These are phyloP conservation scores for Melipona quadrifasciata DNA, from an alignment of 1,140 invertebrate species.

Conservation along the genomic window DNA sequence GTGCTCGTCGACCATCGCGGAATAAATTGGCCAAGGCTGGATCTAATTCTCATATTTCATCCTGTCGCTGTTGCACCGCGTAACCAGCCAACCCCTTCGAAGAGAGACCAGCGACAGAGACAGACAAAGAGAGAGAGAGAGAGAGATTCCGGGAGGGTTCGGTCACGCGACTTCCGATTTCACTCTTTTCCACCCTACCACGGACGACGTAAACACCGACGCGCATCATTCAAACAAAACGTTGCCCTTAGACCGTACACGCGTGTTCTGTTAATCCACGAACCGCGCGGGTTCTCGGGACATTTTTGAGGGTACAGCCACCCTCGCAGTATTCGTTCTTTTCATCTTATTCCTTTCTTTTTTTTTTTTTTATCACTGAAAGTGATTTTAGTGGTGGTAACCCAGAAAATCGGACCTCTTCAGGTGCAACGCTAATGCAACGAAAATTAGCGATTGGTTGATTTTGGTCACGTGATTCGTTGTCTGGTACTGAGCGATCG, in stretches of 20 bases:
- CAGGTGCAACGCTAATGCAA: no score
- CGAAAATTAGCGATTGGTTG: no score
- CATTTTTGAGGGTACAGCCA: constrained; percentile 5
- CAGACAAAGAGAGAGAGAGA: neutral
- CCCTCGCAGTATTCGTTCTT: neutral
- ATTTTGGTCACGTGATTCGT: no score
- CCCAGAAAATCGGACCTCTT: no score
- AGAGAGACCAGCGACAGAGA: no score
- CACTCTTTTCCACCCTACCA: constrained; percentile 29
- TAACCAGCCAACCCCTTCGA: neutral
- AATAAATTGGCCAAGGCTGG: neutral
- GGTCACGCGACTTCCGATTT: constrained; percentile 23
- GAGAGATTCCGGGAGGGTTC: constrained; percentile 4
- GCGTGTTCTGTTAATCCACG: constrained; percentile 8
- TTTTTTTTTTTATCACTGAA: neutral
- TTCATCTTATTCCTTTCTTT: neutral
- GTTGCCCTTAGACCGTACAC: constrained; percentile 2
- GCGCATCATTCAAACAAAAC: constrained; percentile 46
- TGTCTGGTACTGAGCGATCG: no score
- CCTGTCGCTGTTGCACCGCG: neutral
- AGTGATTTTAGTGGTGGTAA: no score
- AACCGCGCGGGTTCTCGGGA: neutral
- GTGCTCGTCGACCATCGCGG: neutral
- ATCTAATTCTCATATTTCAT: constrained; percentile 39
- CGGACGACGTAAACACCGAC: constrained; percentile 54